Percentiles rank a stretch among this genome's conserved stretches.
These are phyloP conservation scores for Ochotona princeps DNA, from an alignment of 2,113 vertebrate genomes.

Conservation along the genomic window DNA sequence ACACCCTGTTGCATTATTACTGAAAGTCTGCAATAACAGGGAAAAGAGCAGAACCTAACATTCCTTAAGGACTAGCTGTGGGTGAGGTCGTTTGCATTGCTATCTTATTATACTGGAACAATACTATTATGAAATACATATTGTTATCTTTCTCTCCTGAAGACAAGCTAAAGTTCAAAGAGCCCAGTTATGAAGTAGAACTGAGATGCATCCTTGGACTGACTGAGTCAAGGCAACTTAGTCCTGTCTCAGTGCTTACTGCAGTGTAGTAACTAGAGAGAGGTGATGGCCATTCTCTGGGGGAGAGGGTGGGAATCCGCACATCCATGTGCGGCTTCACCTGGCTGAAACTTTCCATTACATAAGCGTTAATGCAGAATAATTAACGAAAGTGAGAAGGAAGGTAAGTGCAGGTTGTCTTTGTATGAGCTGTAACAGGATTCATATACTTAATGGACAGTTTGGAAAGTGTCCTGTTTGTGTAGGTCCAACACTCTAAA, in stretches of 20 bases:
- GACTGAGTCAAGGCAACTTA: background rate
- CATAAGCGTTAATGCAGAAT: background rate
- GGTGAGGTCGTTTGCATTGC: background rate
- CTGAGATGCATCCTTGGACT: background rate
- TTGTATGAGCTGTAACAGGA: background rate
- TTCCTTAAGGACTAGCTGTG: background rate
- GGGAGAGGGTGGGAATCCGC: background rate
- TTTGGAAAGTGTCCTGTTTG: conserved; percentile 36
- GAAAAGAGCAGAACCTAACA: background rate
- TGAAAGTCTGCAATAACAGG: background rate
- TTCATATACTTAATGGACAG: background rate
- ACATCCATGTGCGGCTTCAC: background rate
- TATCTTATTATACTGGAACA: background rate
- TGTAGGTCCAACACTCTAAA: background rate
- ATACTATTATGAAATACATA: background rate
- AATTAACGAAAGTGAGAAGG: background rate
- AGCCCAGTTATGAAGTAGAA: background rate
- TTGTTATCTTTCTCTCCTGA: background rate
- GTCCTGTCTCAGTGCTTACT: background rate
- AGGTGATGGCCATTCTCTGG: background rate
- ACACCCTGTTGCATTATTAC: background rate
- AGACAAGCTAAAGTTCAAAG: background rate
- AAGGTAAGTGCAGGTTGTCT: background rate
- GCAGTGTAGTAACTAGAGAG: background rate
- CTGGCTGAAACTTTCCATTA: background rate